Conservation (phyloP, 1,140 invertebrate genomes). For the Trinorchestia longiramus region DNA sequence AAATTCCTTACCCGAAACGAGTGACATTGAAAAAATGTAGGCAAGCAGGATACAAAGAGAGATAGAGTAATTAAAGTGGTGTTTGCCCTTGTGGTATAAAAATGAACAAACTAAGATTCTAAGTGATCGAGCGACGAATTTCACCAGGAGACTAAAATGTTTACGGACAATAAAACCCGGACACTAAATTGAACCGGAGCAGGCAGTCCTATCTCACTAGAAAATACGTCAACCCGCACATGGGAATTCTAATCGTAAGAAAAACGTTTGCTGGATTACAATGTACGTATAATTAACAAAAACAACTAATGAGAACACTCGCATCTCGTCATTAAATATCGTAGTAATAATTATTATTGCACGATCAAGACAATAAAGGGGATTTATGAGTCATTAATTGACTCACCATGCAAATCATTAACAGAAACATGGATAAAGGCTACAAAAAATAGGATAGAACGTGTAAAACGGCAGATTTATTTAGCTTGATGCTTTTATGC, state of each 20-base stretch:
- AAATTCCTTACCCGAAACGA: background rate
- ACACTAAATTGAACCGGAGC: background rate
- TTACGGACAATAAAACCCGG: background rate
- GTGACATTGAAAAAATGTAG: background rate
- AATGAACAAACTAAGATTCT: background rate
- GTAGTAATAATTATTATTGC: background rate
- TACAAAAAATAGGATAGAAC: background rate
- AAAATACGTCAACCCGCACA: background rate
- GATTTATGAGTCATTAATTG: background rate
- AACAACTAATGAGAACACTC: background rate
- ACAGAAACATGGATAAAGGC: background rate
- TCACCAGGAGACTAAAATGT: constrained; percentile 7
- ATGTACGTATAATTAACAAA: background rate
- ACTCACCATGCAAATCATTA: background rate
- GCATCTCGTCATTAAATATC: constrained; percentile 1
- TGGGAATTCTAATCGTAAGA: background rate
- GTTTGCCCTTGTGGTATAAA: background rate
- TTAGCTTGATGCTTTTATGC: background rate
- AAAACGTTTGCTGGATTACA: background rate
- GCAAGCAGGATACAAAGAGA: background rate
- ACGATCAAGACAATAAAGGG: background rate
- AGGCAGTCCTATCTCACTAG: background rate
- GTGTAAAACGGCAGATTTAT: background rate
- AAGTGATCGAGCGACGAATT: background rate
- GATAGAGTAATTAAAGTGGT: background rate